phyloP scores from a whole-genome alignment of 2,888 invertebrate genomes.

The Eretmocerus hayati region DNA sequence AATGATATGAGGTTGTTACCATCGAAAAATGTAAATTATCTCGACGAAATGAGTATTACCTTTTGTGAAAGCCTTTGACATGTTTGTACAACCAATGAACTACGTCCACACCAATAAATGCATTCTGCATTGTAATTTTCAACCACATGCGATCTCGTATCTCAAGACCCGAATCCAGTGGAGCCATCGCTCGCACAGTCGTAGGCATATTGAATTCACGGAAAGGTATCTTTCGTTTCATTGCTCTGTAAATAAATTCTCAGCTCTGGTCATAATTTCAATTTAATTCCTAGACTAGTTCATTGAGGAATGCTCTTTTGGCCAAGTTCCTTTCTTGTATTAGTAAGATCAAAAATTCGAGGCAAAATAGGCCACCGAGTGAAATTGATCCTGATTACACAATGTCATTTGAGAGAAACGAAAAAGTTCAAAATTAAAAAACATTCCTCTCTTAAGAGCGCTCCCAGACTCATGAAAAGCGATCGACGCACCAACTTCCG shows the following conservation, averaged over 20 bases:
- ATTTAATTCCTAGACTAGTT: constrained; percentile 8
- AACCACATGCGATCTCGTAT: constrained; percentile 98
- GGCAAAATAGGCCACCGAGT: too few relatives aligned
- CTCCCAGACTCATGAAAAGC: too few relatives aligned
- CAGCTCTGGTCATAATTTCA: constrained; percentile 20
- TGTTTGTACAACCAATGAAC: constrained; percentile 96
- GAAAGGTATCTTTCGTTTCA: constrained; percentile 62
- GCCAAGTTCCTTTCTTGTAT: too few relatives aligned
- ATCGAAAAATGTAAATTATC: background rate
- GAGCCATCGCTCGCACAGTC: constrained; percentile 91
- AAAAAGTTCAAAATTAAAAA: too few relatives aligned
- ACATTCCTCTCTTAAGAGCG: too few relatives aligned
- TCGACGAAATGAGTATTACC: constrained; percentile 40
- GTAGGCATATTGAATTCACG: constrained; percentile 78
- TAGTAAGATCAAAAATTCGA: too few relatives aligned
- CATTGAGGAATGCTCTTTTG: background rate
- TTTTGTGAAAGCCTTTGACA: constrained; percentile 89
- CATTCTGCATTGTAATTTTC: constrained; percentile 97
- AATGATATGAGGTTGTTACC: too few relatives aligned
- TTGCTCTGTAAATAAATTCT: constrained; percentile 44
- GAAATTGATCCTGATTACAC: too few relatives aligned
- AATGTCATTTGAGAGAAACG: too few relatives aligned
- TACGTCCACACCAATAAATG: constrained; percentile 94
- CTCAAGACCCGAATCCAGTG: constrained; percentile 92
- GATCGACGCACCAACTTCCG: too few relatives aligned